phyloP scores from a whole-genome alignment of 2,888 invertebrate species.

The Matsumyia berberina region DNA sequence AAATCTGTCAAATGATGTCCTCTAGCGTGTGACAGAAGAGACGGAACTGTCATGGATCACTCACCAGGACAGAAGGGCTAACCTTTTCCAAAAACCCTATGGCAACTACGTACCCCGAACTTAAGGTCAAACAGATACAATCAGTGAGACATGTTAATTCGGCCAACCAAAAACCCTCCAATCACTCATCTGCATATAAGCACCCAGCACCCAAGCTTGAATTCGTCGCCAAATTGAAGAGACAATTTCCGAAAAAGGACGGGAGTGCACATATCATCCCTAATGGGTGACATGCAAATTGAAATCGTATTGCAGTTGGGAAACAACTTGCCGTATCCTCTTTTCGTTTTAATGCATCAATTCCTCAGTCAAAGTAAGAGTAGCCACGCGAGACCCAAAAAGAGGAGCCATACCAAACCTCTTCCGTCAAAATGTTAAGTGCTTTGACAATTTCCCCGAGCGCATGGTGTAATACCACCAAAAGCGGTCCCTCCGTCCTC shows the following conservation, averaged over 20 bases:
- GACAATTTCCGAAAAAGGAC: conserved; percentile 52
- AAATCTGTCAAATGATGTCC: no score
- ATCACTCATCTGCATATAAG: conserved; percentile 40
- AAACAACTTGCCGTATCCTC: conserved; percentile 42
- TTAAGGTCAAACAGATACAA: conserved; percentile 41
- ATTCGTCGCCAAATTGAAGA: conserved; percentile 32
- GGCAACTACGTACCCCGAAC: not conserved
- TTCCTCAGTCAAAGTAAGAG: conserved; percentile 43
- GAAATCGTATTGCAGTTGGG: conserved; percentile 47
- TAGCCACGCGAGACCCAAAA: conserved; percentile 18
- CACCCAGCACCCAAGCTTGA: no score
- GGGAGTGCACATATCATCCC: conserved; percentile 34
- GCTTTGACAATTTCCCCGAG: conserved; percentile 57
- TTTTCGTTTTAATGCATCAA: conserved; percentile 53
- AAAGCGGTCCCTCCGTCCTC: not conserved
- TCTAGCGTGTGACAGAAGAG: no score
- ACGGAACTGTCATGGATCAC: no score
- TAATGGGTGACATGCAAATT: conserved; percentile 72
- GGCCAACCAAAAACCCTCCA: conserved; percentile 5
- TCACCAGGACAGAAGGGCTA: no score
- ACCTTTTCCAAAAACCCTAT: no score
- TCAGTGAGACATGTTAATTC: conserved; percentile 44
- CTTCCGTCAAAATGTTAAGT: conserved; percentile 66
- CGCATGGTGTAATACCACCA: conserved; percentile 26
- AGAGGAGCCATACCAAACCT: not conserved